Base-by-base conservation (phyloP, 2,888 invertebrate genomes). In the Drosophila multiciliata region DNA sequence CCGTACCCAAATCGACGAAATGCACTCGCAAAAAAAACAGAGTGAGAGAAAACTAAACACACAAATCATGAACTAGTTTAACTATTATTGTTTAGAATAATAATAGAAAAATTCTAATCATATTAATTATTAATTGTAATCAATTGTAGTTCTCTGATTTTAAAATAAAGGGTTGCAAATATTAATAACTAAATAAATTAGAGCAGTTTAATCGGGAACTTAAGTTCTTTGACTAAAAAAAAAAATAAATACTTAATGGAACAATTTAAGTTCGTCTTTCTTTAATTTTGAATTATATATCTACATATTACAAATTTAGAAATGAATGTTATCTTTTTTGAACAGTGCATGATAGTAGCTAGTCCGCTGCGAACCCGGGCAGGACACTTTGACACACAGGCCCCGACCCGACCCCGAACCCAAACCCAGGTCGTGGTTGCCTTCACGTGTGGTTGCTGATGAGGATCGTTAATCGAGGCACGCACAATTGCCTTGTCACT, bases 391-490 rank as follows among this genome's bases (percentile, higher is more conserved):
- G 52, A 35, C 35, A 60, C 64, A 40, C 26, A 60, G 17, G 29
- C 58, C 53, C 38, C 38, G 57, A 59, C 59, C 33, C 35, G 60
- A 55, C 45, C 53, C 26, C 54, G 23, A 49, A 23, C 32, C 23
- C 35, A 36, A 53, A 20, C 35, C 17, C 20, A 29, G 38, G 26
- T 40, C 54, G 1, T 38, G 17, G 26, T 17, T 45, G 33, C 45
- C 45, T 48, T 48, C 35, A 45, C 54, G n/a, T 40, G n/a, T 50
- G 66, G 33, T 66, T 54, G 67, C 50, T 60, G 58, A 57, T 29
- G 52, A 73, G 57, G 63, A 57, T 66, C 53, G 60, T 78, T 73
- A 73, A 76, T 83, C 45, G 36, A n/a, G 20, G 36, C 32, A 66
- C 45, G 65, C 55, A 66, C 67, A 67, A 67, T 38, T 67, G 66